Evolutionary conservation across 2,113 vertebrate species (phyloP).

Genomic region (Strix aluco): DNA sequence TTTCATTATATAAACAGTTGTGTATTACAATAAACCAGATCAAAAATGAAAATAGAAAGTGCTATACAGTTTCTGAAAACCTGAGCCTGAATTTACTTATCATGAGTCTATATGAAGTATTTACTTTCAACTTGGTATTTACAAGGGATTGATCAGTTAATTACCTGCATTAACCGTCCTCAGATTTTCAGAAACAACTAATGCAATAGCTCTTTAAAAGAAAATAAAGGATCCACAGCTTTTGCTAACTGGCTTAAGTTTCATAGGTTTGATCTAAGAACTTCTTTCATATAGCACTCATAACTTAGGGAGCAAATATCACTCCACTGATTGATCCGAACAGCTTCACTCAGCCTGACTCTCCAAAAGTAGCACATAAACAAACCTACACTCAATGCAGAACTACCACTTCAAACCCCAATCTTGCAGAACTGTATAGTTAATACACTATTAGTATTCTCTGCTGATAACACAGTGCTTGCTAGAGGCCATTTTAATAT

Average conservation of each 20-base stretch:
- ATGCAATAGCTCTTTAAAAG: neutral
- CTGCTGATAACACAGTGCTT: neutral
- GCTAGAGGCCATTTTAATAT: neutral
- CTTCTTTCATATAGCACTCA: neutral
- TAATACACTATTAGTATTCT: neutral
- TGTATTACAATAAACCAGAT: neutral
- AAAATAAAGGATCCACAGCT: neutral
- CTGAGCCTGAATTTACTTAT: neutral
- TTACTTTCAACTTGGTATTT: neutral
- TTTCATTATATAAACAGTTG: neutral
- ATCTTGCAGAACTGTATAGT: rapidly evolving
- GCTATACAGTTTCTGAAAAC: neutral
- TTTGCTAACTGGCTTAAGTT: neutral
- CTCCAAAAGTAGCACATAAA: neutral
- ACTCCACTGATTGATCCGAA: rapidly evolving
- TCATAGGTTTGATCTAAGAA: neutral
- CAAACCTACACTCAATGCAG: rapidly evolving
- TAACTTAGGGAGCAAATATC: neutral
- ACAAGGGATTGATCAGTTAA: neutral
- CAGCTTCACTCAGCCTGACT: neutral
- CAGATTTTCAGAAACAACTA: neutral
- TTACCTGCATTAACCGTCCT: neutral
- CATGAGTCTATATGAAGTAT: neutral
- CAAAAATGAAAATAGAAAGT: neutral
- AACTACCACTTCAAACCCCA: neutral